These are phyloP conservation scores for Idaea biselata DNA, from an alignment of 2,888 invertebrate genomes.

Conservation along the genomic window DNA sequence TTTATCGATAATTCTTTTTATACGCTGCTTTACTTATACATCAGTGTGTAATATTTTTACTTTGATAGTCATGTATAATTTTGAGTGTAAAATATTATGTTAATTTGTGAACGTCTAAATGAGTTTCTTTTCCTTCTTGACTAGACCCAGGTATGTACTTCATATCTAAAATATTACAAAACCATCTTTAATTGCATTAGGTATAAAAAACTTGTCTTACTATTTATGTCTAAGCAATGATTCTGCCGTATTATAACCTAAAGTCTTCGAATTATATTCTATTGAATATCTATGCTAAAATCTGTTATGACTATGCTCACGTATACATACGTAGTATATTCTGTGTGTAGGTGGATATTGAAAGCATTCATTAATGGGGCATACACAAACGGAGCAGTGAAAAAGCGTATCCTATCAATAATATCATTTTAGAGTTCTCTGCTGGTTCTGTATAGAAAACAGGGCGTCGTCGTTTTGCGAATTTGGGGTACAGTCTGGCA, in stretches of 20 bases:
- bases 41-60: slow-evolving; percentile 27
- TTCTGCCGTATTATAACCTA: background rate
- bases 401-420: background rate
- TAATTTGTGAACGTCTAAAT: background rate
- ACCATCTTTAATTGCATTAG: too few species aligned
- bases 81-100: background rate
- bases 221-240: too few species aligned
- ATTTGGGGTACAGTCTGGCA: too few species aligned
- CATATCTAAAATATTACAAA: too few species aligned
- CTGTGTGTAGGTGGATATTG: background rate
- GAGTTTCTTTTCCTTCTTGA: background rate
- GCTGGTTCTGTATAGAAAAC: background rate
- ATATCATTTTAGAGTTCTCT: background rate
- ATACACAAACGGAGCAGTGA: background rate
- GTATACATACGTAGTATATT: background rate
- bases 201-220: too few species aligned
- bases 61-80: background rate
- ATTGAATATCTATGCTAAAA: background rate
- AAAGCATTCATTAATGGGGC: background rate
- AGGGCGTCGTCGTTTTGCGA: too few species aligned
- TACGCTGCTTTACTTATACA: slow-evolving; percentile 32
- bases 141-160: background rate
- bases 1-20: slow-evolving; percentile 38
- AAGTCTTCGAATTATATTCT: background rate
- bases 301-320: background rate